A percentile compares a stretch with the other conserved stretches of the same genome.
These are phyloP conservation scores for Mycteria americana DNA, from an alignment of 2,797 vertebrate genomes.

Conservation along the genomic window DNA sequence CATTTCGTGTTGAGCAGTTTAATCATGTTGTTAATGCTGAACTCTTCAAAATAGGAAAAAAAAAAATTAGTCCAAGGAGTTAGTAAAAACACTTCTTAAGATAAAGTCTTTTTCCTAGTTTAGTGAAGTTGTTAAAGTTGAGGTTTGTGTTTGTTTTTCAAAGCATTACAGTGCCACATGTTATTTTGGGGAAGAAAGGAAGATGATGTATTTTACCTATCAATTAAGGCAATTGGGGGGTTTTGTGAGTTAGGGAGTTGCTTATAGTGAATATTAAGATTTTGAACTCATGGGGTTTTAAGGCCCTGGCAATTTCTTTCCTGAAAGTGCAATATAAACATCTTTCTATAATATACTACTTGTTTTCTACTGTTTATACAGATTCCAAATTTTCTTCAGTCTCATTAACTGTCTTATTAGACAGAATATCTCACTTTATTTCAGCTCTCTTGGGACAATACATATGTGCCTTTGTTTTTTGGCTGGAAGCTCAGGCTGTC, in stretches of 20 bases:
- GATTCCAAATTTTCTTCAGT: not conserved
- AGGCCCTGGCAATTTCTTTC: not conserved
- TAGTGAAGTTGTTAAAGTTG: not conserved
- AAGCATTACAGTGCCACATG: not conserved
- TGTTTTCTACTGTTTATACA: not conserved
- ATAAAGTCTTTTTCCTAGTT: not conserved
- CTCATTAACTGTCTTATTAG: not conserved
- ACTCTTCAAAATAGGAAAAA: not conserved
- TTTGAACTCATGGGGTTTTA: not conserved
- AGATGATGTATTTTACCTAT: not conserved
- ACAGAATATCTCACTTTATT: not conserved
- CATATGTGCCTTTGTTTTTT: not conserved
- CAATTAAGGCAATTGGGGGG: rapidly evolving
- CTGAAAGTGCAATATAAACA: not conserved
- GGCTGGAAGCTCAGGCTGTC: not conserved
- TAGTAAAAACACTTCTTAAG: not conserved
- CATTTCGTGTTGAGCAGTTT: not conserved
- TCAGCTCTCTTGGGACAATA: not conserved
- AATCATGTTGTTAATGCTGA: not conserved
- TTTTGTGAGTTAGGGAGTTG: not conserved
- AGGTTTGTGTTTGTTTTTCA: not conserved
- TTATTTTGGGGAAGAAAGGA: not conserved
- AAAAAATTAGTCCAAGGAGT: not conserved
- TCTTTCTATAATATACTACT: not conserved
- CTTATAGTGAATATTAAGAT: not conserved